Percentiles rank a stretch among this genome's conserved stretches.
phyloP scores from a whole-genome alignment of 2,888 invertebrate genomes.

The Callosobruchus maculatus region DNA sequence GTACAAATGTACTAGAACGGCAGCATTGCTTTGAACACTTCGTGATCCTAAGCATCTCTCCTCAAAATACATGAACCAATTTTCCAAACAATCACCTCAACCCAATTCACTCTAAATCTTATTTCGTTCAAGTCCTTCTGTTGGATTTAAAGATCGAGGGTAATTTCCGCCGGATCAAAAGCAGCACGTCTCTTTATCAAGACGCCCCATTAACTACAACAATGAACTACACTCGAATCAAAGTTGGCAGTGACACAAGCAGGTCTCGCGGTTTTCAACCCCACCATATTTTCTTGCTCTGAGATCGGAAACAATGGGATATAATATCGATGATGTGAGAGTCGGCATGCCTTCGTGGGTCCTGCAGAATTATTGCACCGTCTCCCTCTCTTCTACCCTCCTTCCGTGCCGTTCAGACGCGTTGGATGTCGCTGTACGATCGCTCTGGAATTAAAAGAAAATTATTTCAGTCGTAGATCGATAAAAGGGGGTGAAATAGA shows the following conservation, averaged over 20 bases:
- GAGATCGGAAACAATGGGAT: not conserved
- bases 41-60: too few relatives aligned
- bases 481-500: not conserved
- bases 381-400: constrained; percentile 22
- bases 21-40: too few relatives aligned
- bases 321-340: not conserved
- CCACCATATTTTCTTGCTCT: not conserved
- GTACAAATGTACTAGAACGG: too few relatives aligned
- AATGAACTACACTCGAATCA: not conserved
- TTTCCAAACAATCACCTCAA: not conserved
- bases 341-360: constrained; percentile 2
- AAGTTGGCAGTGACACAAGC: not conserved
- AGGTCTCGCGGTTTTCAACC: not conserved
- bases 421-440: constrained; percentile 58
- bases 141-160: not conserved
- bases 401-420: constrained; percentile 38
- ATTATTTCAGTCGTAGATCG: not conserved
- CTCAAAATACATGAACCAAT: not conserved
- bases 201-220: not conserved
- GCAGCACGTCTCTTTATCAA: not conserved
- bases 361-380: not conserved
- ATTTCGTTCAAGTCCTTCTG: not conserved
- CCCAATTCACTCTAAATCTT: not conserved
- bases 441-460: constrained; percentile 50
- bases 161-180: not conserved